phyloP scores from a whole-genome alignment of 37 sponge, comb jelly and placozoan genomes.

The Eunapius fragilis region DNA sequence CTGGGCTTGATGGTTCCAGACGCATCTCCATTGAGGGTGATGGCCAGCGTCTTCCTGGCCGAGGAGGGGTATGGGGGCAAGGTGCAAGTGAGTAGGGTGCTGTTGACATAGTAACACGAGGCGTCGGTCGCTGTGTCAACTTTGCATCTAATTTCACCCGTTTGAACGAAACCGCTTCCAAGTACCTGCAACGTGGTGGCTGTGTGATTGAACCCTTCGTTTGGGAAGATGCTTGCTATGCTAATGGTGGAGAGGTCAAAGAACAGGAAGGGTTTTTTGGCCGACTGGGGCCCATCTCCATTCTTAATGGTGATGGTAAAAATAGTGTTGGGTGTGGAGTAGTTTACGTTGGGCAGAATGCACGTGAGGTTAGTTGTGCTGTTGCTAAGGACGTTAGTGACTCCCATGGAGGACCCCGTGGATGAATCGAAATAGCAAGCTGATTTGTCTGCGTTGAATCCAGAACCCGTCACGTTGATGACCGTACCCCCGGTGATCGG shows the following conservation, averaged over 20 bases:
- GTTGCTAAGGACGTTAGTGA: neutral
- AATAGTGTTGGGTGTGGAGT: neutral
- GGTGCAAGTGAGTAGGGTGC: constrained; percentile 23
- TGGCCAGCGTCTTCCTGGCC: neutral
- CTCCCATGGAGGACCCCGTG: neutral
- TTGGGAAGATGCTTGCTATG: constrained; percentile 43
- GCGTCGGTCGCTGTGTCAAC: neutral
- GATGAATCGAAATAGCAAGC: constrained; percentile 18
- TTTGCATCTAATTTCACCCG: constrained; percentile 24
- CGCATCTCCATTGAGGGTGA: constrained; percentile 55
- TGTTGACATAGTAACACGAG: constrained; percentile 24
- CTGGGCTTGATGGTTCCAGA: constrained; percentile 12
- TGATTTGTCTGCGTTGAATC: constrained; percentile 37
- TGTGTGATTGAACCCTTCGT: constrained; percentile 34
- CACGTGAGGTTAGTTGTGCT: constrained; percentile 40
- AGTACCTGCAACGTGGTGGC: constrained; percentile 7
- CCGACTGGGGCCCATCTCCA: neutral
- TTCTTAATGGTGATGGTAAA: constrained; percentile 3
- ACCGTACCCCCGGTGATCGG: constrained; percentile 47
- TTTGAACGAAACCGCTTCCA: constrained; percentile 41
- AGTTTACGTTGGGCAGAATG: constrained; percentile 18
- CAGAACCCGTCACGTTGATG: constrained; percentile 29
- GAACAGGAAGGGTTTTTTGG: constrained; percentile 14
- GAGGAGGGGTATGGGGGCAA: constrained; percentile 31
- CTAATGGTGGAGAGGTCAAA: constrained; percentile 38